These are phyloP conservation scores for Trypoxylus dichotomus DNA, from an alignment of 1,140 invertebrate genomes.

Conservation along the genomic window DNA sequence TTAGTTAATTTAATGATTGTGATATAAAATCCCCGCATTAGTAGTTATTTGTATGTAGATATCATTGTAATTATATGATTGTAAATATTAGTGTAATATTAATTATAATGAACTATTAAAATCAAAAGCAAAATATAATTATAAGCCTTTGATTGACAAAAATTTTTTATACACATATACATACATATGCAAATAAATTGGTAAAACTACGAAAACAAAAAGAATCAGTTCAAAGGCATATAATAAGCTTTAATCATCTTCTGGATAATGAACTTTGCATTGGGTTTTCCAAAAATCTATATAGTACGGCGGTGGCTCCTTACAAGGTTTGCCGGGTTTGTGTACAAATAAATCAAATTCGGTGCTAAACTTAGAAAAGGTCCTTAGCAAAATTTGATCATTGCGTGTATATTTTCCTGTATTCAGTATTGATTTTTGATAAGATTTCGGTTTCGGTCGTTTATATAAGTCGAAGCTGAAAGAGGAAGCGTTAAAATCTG, in stretches of 20 bases:
- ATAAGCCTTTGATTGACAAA: too few relatives aligned
- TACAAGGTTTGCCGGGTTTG: background rate
- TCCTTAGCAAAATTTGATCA: background rate
- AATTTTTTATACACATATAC: background rate
- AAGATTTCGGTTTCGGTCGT: background rate
- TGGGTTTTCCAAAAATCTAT: constrained; percentile 17
- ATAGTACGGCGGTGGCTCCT: constrained; percentile 23
- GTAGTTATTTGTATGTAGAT: constrained; percentile 24
- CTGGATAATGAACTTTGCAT: constrained; percentile 27
- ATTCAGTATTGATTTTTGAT: constrained; percentile 13
- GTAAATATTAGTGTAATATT: background rate
- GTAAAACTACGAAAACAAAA: background rate
- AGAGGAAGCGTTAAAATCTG: background rate
- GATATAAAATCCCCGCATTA: constrained; percentile 17
- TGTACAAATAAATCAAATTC: constrained; percentile 30
- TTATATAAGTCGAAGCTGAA: constrained; percentile 23
- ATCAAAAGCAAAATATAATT: background rate
- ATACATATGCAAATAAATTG: background rate
- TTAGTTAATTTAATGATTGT: constrained; percentile 9
- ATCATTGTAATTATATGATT: constrained; percentile 12
- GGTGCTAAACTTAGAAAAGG: background rate
- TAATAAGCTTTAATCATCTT: background rate
- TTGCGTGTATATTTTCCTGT: constrained; percentile 16
- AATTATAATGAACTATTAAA: background rate
- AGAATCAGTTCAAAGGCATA: background rate